Conservation (phyloP, 2,888 invertebrate genomes). For the Cyrtodaria siliqua region DNA sequence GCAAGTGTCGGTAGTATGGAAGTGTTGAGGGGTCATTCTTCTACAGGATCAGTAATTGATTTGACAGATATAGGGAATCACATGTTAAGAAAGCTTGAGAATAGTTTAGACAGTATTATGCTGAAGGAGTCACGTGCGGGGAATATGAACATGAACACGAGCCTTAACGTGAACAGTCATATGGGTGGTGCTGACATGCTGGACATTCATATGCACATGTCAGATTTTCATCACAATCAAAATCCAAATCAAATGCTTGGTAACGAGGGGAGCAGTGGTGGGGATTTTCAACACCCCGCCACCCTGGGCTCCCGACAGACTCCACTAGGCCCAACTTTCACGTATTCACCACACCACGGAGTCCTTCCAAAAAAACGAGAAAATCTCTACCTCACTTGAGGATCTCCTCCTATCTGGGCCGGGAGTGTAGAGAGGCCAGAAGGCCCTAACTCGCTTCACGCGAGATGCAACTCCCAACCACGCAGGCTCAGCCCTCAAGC, state of each 20-base stretch:
- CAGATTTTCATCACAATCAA: constrained; percentile 62
- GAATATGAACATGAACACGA: constrained; percentile 10
- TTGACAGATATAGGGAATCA: constrained; percentile 79
- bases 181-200: constrained; percentile 32
- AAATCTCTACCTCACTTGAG: constrained; percentile 83
- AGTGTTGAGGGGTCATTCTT: constrained; percentile 60
- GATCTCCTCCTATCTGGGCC: constrained; percentile 77
- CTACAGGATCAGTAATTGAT: constrained; percentile 75
- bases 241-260: constrained; percentile 56
- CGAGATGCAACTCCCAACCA: constrained; percentile 44
- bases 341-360: constrained; percentile 67
- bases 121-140: constrained; percentile 63
- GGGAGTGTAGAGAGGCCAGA: constrained; percentile 79
- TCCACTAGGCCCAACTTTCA: constrained; percentile 45
- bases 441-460: constrained; percentile 66
- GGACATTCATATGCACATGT: constrained; percentile 48
- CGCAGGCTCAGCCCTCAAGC: constrained; percentile 42
- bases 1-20: constrained; percentile 68
- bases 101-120: constrained; percentile 74
- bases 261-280: constrained; percentile 40
- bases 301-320: constrained; percentile 52
- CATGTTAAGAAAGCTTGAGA: constrained; percentile 74
- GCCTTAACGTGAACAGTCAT: constrained; percentile 46
- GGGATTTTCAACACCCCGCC: constrained; percentile 57
- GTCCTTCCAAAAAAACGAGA: constrained; percentile 82